Base-by-base conservation (phyloP, 2,113 vertebrate species). In the Hemibates koningsi region DNA sequence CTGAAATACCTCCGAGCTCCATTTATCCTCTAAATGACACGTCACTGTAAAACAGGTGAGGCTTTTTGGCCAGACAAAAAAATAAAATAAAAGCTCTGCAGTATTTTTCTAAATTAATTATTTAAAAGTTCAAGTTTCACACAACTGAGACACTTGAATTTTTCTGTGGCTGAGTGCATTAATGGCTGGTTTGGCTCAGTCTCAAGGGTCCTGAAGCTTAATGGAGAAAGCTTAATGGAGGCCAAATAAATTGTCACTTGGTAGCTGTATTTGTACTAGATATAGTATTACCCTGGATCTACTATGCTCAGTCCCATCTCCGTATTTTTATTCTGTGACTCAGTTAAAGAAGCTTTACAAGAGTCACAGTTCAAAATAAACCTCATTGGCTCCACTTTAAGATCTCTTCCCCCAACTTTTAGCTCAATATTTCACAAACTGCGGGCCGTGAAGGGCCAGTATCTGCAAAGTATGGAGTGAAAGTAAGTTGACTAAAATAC, bases 11-110 rank as follows among this genome's bases (percentile, higher is more conserved):
- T 54, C 6, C 5, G 38, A 59, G 80, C 81, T 63, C 80, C 56
- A 88, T 89, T 92, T 91, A 89, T 88, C 88, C 87, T 91, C 59
- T 29, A 43, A 81, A 80, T 13, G 6, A 81, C 79, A 29, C 21
- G 52, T 79, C 53, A 85, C 82, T 56, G 85, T 86, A 82, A 21
- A 84, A 36, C 41, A 87, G 9, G 82, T 50, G 57, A 82, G 36
- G 61, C 43, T 53, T 14, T 4, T 24, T 36, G 34, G 12, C 6
- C 9, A 2, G 7, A 81, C n/a, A 11, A 61, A 48, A 32, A 81
- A 80, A 86, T 21, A 4, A 27, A 73, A 45, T 3, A 7, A 88
- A 88, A 81, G 43, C 21, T 81, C 16, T 61, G 45, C 9, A 76
- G 29, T 43, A 24, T 56, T 41, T 86, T 83, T 84, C 52, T 66